phyloP scores from a whole-genome alignment of 2,797 vertebrate species.

The Sorex maritimensis region DNA sequence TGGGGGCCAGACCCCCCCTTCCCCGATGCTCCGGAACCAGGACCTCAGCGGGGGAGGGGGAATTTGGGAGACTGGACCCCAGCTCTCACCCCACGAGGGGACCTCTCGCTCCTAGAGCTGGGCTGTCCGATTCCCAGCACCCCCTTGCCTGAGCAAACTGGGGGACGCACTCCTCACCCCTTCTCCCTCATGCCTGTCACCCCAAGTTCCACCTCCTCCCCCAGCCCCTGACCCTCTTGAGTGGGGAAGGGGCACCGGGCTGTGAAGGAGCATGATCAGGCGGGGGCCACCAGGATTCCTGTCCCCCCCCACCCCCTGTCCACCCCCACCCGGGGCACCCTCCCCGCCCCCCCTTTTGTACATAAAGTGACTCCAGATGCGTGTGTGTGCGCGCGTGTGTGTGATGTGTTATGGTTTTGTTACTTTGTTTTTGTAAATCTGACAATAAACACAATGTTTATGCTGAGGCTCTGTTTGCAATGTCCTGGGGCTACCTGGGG shows the following conservation, averaged over 20 bases:
- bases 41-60: neutral
- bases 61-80: neutral
- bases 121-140: neutral
- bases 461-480: constrained; percentile 81
- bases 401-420: constrained; percentile 80
- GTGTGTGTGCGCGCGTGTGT: neutral
- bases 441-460: constrained; percentile 91
- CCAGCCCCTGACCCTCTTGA: neutral
- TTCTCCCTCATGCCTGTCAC: constrained; percentile 42
- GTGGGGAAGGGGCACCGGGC: constrained; percentile 34
- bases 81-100: neutral
- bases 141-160: constrained; percentile 41
- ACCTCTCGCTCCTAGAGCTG: neutral
- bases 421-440: constrained; percentile 91
- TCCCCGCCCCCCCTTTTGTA: constrained; percentile 81
- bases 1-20: neutral
- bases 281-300: constrained; percentile 76
- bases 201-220: neutral
- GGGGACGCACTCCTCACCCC: neutral
- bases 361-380: constrained; percentile 83
- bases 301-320: constrained; percentile 47
- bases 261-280: constrained; percentile 68
- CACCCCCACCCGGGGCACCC: accelerated
- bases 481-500: neutral
- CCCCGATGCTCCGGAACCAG: neutral